These are phyloP conservation scores for Hypena proboscidalis DNA, from an alignment of 2,888 invertebrate species.

Conservation along the genomic window DNA sequence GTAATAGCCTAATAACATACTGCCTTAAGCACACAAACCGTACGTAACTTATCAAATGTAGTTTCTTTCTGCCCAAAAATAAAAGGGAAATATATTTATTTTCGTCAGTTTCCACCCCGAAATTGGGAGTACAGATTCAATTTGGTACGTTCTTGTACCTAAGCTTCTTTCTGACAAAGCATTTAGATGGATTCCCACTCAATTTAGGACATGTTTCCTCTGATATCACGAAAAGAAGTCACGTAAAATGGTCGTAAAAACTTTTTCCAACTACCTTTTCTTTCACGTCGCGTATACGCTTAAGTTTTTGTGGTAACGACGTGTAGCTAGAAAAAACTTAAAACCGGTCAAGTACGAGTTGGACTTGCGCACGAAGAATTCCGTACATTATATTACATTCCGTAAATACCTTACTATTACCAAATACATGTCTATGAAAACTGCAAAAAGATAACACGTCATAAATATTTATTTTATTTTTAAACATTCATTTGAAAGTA, in stretches of 20 bases:
- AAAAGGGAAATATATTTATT: background rate
- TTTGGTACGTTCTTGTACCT: conserved; percentile 27
- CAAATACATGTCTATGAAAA: too few relatives aligned
- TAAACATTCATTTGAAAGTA: too few relatives aligned
- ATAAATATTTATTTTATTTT: too few relatives aligned
- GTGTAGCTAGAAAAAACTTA: conserved; percentile 13
- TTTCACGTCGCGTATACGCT: conserved; percentile 20
- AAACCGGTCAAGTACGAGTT: too few relatives aligned
- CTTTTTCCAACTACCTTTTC: conserved; percentile 29
- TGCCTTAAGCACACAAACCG: too few relatives aligned
- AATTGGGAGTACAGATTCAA: conserved; percentile 34
- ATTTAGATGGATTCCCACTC: conserved; percentile 36
- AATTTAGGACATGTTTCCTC: conserved; percentile 39
- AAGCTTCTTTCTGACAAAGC: conserved; percentile 31
- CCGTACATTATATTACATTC: too few relatives aligned
- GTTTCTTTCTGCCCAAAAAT: too few relatives aligned
- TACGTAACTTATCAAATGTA: too few relatives aligned
- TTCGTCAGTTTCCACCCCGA: conserved; percentile 3
- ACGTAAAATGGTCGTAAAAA: conserved; percentile 40
- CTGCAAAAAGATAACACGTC: too few relatives aligned
- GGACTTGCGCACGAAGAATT: too few relatives aligned
- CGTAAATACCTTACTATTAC: too few relatives aligned
- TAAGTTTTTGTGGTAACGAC: conserved; percentile 24
- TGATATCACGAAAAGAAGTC: conserved; percentile 35
- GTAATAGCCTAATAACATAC: too few relatives aligned